Conservation (phyloP, 2,888 invertebrate genomes). For the Tinea pellionella region DNA sequence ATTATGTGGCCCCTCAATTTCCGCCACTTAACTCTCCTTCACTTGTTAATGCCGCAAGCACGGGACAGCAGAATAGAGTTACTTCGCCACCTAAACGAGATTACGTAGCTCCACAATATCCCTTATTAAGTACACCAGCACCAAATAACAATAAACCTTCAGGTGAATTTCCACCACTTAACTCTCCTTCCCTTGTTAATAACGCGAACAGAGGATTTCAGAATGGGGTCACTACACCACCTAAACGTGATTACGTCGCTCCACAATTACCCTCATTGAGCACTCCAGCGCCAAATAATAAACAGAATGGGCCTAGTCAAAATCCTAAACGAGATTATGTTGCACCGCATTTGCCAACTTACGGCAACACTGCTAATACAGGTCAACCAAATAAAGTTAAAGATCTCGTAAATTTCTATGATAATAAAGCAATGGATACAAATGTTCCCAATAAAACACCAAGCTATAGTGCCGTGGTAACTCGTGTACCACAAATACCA, state of each 20-base stretch:
- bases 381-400: conserved; percentile 39
- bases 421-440: conserved; percentile 30
- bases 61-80: conserved; percentile 13
- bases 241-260: conserved; percentile 43
- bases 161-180: conserved; percentile 29
- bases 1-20: conserved; percentile 42
- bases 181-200: conserved; percentile 17
- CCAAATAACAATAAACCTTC: not conserved
- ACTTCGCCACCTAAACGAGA: conserved; percentile 26
- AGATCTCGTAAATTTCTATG: conserved; percentile 51
- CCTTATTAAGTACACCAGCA: conserved; percentile 21
- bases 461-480: conserved; percentile 46
- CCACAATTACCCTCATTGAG: conserved; percentile 30
- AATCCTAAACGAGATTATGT: conserved; percentile 36
- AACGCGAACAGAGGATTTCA: not conserved
- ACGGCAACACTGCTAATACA: not conserved
- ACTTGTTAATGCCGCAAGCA: conserved; percentile 14
- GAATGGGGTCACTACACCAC: conserved; percentile 18
- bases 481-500: conserved; percentile 18
- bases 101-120: conserved; percentile 33
- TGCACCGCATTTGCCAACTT: conserved; percentile 28
- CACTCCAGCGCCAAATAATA: not conserved
- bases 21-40: conserved; percentile 23
- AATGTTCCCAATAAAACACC: conserved; percentile 31
- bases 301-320: not conserved